phyloP scores from a whole-genome alignment of 1,140 invertebrate genomes.

The Artemia franciscana region DNA sequence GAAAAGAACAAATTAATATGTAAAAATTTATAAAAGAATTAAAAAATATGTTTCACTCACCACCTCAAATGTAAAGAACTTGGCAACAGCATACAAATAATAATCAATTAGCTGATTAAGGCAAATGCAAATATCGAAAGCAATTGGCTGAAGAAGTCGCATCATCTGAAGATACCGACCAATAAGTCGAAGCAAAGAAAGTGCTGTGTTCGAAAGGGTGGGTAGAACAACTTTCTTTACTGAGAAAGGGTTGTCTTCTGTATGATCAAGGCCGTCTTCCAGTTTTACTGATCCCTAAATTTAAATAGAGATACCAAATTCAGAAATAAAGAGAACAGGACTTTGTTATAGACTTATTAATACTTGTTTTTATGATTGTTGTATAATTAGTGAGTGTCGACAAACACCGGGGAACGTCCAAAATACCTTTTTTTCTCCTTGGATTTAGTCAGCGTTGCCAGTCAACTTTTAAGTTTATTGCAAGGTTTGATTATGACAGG shows the following conservation, averaged over 20 bases:
- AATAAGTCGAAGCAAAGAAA: slow-evolving; percentile 75
- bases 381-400: too few species aligned
- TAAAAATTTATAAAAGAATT: slow-evolving; percentile 4
- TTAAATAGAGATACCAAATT: too few species aligned
- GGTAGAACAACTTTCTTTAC: slow-evolving; percentile 16
- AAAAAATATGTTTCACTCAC: slow-evolving; percentile 23
- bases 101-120: slow-evolving; percentile 89
- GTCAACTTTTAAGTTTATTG: too few species aligned
- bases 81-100: slow-evolving; percentile 71
- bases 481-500: too few species aligned
- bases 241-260: not conserved
- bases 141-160: slow-evolving; percentile 63
- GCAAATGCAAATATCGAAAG: slow-evolving; percentile 64
- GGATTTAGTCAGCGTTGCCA: too few species aligned
- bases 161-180: slow-evolving; percentile 83
- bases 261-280: not conserved
- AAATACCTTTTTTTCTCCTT: too few species aligned
- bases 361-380: too few species aligned
- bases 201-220: slow-evolving; percentile 69
- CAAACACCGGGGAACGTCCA: too few species aligned
- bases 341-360: too few species aligned
- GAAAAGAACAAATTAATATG: slow-evolving; percentile 10
- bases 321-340: too few species aligned
- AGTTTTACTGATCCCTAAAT: too few species aligned
- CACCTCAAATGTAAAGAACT: slow-evolving; percentile 59